A percentile compares a stretch with the other conserved stretches of the same genome.
These are phyloP conservation scores for Trichomalopsis sarcophagae DNA, from an alignment of 1,140 invertebrate species.

Conservation along the genomic window DNA sequence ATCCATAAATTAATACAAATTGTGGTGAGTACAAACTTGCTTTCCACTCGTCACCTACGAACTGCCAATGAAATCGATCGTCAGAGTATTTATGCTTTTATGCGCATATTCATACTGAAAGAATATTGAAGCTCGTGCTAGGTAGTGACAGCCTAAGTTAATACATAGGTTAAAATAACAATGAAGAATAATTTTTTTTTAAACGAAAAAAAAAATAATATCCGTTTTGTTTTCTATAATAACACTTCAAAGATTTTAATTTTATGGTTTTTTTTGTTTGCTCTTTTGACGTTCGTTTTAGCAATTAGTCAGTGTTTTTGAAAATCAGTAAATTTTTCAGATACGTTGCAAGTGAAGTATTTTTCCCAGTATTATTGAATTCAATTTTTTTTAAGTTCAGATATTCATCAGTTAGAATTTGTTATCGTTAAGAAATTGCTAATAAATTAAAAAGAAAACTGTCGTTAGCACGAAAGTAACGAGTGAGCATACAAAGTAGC, in stretches of 20 bases:
- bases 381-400: no score
- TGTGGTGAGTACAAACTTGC: no score
- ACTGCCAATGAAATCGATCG: not conserved
- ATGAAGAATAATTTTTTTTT: not conserved
- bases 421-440: no score
- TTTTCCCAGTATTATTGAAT: no score
- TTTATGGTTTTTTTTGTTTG: not conserved
- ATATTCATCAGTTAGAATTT: no score
- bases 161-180: not conserved
- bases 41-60: not conserved
- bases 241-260: not conserved
- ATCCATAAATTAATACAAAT: no score
- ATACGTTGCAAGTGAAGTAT: no score
- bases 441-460: not conserved
- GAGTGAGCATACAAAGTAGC: not conserved
- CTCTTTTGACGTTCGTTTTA: no score
- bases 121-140: not conserved
- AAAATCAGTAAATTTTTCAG: no score
- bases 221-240: not conserved
- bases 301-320: no score
- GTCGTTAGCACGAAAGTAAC: not conserved
- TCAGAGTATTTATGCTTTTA: not conserved
- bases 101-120: not conserved
- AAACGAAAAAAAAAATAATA: not conserved
- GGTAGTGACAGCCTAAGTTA: not conserved